A percentile compares a stretch with the other conserved stretches of the same genome.
Conservation (phyloP, 2,888 invertebrate species). For the Hoplodrina blanda region DNA sequence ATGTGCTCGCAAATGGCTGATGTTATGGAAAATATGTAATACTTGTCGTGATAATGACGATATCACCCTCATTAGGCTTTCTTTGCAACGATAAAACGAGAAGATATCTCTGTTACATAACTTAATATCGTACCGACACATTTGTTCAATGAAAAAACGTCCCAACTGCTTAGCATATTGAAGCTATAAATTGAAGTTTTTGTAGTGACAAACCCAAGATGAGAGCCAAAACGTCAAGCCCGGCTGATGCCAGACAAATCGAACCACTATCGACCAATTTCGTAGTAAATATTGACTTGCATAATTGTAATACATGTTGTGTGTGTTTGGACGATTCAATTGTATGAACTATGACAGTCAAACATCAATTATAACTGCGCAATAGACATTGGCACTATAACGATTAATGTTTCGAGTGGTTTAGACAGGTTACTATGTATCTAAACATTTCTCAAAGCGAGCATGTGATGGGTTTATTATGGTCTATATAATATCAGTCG, state of each 20-base stretch:
- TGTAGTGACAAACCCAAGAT: too few species aligned
- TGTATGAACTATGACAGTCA: slow-evolving; percentile 22
- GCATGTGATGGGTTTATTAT: slow-evolving; percentile 11
- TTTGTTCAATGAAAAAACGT: too few species aligned
- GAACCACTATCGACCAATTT: slow-evolving; percentile 3
- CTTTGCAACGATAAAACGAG: too few species aligned
- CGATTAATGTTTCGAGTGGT: slow-evolving; percentile 36
- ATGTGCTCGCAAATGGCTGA: too few species aligned
- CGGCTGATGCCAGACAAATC: slow-evolving; percentile 14
- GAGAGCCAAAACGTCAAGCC: too few species aligned
- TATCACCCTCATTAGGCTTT: too few species aligned
- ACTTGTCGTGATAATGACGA: too few species aligned
- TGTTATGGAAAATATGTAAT: too few species aligned
- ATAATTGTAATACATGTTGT: slow-evolving; percentile 33
- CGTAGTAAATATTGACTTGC: slow-evolving; percentile 45
- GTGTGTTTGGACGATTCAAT: slow-evolving; percentile 29
- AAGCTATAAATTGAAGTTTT: too few species aligned
- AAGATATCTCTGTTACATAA: too few species aligned
- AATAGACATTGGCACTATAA: slow-evolving; percentile 5
- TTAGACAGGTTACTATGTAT: slow-evolving; percentile 24
- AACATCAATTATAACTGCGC: slow-evolving; percentile 45
- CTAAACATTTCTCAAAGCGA: slow-evolving; percentile 24
- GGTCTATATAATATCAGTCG: neutral
- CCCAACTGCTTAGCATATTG: too few species aligned
- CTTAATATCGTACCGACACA: too few species aligned